Conservation (phyloP, 2,797 vertebrate genomes). For the Takifugu rubripes region DNA sequence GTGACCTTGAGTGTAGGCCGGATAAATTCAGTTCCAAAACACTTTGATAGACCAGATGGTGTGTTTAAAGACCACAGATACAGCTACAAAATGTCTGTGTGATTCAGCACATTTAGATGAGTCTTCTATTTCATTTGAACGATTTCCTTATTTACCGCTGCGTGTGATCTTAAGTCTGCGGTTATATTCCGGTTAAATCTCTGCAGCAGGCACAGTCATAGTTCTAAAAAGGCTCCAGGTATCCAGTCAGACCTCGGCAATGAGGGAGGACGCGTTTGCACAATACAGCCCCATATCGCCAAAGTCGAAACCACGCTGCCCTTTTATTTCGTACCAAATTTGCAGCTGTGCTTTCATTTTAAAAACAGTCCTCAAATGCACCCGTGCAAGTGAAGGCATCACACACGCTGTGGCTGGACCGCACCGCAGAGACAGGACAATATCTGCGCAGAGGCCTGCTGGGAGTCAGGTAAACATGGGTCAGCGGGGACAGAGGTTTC, state of each 20-base stretch:
- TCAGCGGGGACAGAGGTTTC: conserved; percentile 12
- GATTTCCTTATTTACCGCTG: conserved; percentile 13
- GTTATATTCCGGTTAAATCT: conserved; percentile 36
- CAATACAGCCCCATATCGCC: conserved; percentile 8
- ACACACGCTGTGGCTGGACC: no score
- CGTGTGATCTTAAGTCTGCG: conserved; percentile 8
- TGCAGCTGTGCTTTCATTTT: neutral
- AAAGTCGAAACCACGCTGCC: conserved; percentile 27
- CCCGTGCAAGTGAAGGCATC: no score
- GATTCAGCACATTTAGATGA: no score
- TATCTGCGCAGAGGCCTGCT: conserved; percentile 4
- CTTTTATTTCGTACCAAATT: no score
- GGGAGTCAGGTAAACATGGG: conserved; percentile 18
- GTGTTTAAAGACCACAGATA: no score
- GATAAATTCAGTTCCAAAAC: no score
- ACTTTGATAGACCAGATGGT: no score
- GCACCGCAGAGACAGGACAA: conserved; percentile 2
- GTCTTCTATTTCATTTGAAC: no score
- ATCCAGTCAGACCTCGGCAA: conserved; percentile 31
- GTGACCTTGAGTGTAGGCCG: no score
- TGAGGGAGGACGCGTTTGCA: conserved; percentile 44
- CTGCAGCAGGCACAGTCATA: conserved; percentile 43
- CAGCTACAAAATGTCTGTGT: no score
- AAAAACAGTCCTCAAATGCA: no score
- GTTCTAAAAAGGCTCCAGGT: conserved; percentile 44